Conservation (phyloP, 2,797 vertebrate species). For the Peromyscus melanophrys region DNA sequence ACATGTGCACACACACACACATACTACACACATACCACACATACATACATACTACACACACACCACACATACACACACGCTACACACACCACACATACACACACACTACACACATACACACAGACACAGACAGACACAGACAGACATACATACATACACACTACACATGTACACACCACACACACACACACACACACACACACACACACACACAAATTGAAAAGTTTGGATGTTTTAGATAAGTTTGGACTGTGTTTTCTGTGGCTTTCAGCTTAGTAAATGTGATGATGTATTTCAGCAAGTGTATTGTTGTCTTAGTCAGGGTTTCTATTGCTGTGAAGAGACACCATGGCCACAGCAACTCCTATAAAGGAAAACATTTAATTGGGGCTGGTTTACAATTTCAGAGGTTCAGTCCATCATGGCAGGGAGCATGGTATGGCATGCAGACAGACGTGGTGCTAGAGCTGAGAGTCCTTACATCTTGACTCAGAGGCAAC, state of each 20-base stretch:
- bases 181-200: neutral
- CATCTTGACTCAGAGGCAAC: too few species aligned
- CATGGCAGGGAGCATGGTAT: too few species aligned
- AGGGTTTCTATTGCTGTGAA: too few species aligned
- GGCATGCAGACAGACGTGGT: too few species aligned
- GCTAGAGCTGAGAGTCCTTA: too few species aligned
- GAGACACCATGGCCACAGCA: too few species aligned
- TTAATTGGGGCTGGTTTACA: too few species aligned
- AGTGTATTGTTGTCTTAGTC: too few species aligned
- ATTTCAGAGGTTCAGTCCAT: too few species aligned
- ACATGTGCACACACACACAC: neutral
- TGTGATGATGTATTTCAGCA: neutral
- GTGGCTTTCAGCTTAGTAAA: conserved; percentile 49
- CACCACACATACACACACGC: too few species aligned
- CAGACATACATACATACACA: neutral
- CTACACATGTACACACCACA: neutral
- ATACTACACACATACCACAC: neutral
- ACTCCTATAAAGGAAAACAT: neutral
- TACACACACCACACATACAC: too few species aligned
- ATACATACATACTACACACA: neutral
- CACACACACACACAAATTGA: neutral
- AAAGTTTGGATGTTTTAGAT: neutral
- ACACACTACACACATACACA: neutral
- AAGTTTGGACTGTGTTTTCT: neutral
- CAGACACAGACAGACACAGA: too few species aligned